Evolutionary conservation across 1,140 invertebrate genomes (phyloP), one percentile per base, ranked within the genome.

Genomic region (Drosophila lacertosa): DNA sequence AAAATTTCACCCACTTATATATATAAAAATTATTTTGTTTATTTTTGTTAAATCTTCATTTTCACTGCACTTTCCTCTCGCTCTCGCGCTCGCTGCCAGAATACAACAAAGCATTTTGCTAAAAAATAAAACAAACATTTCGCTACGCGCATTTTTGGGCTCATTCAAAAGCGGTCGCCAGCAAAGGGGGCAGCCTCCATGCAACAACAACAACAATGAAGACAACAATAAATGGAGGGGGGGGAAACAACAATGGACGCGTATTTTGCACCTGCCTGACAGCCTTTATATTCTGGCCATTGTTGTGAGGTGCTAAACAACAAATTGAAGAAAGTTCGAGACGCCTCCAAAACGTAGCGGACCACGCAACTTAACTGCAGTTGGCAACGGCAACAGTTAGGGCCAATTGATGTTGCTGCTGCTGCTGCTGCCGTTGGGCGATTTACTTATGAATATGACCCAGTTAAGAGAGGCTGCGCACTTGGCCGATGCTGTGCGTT

Each of bases 371-470:
- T 65, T 77, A 84, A 82, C 68, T 86, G 80, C 80, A 84, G 65
- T 67, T 13, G 39, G 15, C 60, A 44, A 45, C 26, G 50, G 39
- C 24, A 33, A 42, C 32, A 29, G 24, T 55, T 64, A 64, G 60
- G 50, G 50, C 60, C 37, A 35, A 54, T 15, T 29, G 47, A 16
- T 22, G 40, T 37, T 24, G 22, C 11, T 7, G 50, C 33, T 22
- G 11, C 32, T 42, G 22, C 54, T 53, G 15, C 40, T n/a, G 11
- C 32, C 42, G 45, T 24, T 74, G 66, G 69, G 79, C 70, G 71
- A 77, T 82, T 89, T 89, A 88, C 82, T 88, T 88, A 88, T 89
- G 83, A 88, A 88, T 88, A 89, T 89, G 82, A 88, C 82, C 82
- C 82, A 88, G 70, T 82, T 74, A 64, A 50, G 50, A 50, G 50